Evolutionary conservation across 2,888 invertebrate genomes (phyloP).

Genomic region (Xylota segnis): DNA sequence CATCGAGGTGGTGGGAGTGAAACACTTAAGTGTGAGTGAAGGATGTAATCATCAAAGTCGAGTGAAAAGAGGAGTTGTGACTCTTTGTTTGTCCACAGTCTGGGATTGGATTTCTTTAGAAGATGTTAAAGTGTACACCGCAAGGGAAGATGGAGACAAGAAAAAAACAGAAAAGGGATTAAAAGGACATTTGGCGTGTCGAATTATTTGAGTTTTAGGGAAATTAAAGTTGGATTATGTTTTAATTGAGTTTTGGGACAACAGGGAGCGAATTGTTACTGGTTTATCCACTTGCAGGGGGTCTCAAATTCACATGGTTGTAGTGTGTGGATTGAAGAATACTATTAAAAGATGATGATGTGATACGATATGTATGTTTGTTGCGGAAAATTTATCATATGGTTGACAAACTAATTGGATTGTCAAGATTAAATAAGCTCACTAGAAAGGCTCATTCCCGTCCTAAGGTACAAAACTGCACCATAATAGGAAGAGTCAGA

Average conservation of each 20-base stretch:
- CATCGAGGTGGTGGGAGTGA: not conserved
- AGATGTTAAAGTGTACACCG: constrained; percentile 62
- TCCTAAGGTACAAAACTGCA: too few relatives aligned
- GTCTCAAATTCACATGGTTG: not conserved
- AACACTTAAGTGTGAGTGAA: constrained; percentile 56
- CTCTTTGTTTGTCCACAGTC: constrained; percentile 77
- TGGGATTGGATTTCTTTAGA: constrained; percentile 71
- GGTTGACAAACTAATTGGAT: too few relatives aligned
- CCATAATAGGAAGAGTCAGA: too few relatives aligned
- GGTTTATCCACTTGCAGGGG: not conserved
- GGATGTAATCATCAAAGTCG: constrained; percentile 54
- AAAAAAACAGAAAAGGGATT: constrained; percentile 56
- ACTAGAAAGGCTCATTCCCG: too few relatives aligned
- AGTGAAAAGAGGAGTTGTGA: constrained; percentile 46
- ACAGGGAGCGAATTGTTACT: not conserved
- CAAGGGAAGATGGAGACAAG: constrained; percentile 50
- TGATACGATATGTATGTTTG: too few relatives aligned
- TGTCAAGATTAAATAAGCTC: too few relatives aligned
- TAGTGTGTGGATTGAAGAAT: constrained; percentile 3
- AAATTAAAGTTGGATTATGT: constrained; percentile 75
- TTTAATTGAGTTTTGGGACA: constrained; percentile 70
- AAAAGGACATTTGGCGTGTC: constrained; percentile 74
- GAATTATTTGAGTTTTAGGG: constrained; percentile 71
- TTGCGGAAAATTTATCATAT: too few relatives aligned
- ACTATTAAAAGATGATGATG: too few relatives aligned